A percentile compares a stretch with the other conserved stretches of the same genome.
Evolutionary conservation across 2,113 vertebrate genomes (phyloP).

Genomic region (Chunga burmeisteri): DNA sequence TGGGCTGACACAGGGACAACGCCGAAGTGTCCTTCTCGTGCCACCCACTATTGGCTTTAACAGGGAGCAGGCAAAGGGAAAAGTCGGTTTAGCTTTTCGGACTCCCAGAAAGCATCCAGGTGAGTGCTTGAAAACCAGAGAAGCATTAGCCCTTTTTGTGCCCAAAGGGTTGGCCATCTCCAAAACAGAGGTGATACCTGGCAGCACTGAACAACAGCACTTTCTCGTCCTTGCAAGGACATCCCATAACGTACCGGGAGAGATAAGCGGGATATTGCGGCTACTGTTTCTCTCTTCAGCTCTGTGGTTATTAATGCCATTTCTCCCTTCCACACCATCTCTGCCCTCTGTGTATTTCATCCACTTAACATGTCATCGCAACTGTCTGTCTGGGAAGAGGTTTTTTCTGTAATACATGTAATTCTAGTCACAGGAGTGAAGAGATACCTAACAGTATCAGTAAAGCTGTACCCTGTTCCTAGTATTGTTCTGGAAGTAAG

Average conservation of each 20-base stretch:
- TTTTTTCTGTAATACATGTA: not conserved
- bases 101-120: not conserved
- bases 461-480: not conserved
- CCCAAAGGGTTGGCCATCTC: not conserved
- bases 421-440: not conserved
- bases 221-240: not conserved
- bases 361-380: not conserved
- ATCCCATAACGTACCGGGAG: not conserved
- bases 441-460: not conserved
- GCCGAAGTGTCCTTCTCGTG: not conserved
- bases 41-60: rapidly evolving
- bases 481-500: not conserved
- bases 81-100: not conserved
- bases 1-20: not conserved
- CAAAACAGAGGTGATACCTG: not conserved
- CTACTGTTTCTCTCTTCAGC: not conserved
- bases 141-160: not conserved
- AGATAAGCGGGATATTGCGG: not conserved
- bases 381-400: not conserved
- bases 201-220: not conserved
- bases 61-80: not conserved
- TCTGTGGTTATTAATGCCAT: not conserved
- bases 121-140: not conserved
- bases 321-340: not conserved
- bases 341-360: not conserved